Evolutionary conservation across 2,797 vertebrate species (phyloP), one percentile per base, ranked within the genome.

Genomic region (Dendrocincla tyrannina): DNA sequence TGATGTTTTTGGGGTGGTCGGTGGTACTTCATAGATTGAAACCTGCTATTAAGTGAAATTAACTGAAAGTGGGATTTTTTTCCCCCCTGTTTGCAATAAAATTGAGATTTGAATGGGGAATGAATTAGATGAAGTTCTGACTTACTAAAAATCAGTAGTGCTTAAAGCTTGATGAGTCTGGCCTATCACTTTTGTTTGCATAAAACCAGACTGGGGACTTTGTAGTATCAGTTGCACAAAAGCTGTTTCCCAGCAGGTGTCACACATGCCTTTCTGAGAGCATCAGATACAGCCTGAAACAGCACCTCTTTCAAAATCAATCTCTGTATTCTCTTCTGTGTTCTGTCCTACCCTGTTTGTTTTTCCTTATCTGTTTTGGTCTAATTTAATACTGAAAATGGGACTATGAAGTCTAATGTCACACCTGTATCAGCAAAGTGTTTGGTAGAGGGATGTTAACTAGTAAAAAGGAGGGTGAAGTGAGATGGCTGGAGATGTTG

Each of bases 171-270:
- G 16, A 0, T 25, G 41, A 66, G 13, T 69, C 42, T 86, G 59
- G 10, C 7, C 27, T 63, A 0, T 53, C 25, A 13, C 17, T 53
- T 66, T 3, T 25, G 9, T 44, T 52, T 66, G 25, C 24, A 35
- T 46, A 33, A 74, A 89, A 16, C 5, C 23, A 7, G 13, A 5
- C 18, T 39, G 23, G 13, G 69, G 53, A 66, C 41, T 67, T 79
- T 62, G 46, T 39, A 46, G 15, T 53, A 0, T 1, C 6, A 13
- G 25, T 47, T 92, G 73, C 13, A 11, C 14, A 56, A 58, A 95
- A 97, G 78, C 91, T 94, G 7, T 55, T 96, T 91, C 76, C 97
- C 98, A 97, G 83, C 95, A 98, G 97, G 82, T 97, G 97, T 97
- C 97, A 95, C 94, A 95, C 49, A 27, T 92, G 93, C 55, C 82